phyloP scores from a whole-genome alignment of 1,140 invertebrate species.

The Littorina saxatilis region DNA sequence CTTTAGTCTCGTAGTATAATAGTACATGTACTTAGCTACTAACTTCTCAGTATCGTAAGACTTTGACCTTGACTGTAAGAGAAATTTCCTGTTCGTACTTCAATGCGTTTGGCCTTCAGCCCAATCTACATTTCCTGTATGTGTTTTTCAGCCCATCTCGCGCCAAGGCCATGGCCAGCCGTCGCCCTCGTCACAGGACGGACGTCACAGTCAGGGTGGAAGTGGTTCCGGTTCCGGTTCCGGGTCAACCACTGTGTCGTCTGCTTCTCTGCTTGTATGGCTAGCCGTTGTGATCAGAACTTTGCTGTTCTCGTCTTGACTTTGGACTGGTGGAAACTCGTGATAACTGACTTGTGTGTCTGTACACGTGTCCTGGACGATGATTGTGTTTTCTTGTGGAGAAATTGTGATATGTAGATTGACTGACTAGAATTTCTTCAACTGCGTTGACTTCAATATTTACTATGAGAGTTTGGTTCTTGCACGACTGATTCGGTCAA shows the following conservation, averaged over 20 bases:
- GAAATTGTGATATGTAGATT: neutral
- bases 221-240: neutral
- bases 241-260: neutral
- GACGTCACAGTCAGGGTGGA: neutral
- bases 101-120: too few species aligned
- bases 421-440: neutral
- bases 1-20: too few species aligned
- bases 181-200: slow-evolving; percentile 14
- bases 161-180: neutral
- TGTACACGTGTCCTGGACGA: neutral
- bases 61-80: too few species aligned
- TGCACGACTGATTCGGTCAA: too few species aligned
- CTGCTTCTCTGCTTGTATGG: neutral
- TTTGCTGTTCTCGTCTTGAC: neutral
- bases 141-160: slow-evolving; percentile 16
- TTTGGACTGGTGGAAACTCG: neutral
- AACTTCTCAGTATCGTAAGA: too few species aligned
- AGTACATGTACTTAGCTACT: too few species aligned
- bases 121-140: too few species aligned
- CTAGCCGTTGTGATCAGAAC: neutral
- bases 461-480: too few species aligned
- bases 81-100: too few species aligned
- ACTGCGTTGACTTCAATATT: too few species aligned
- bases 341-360: neutral
- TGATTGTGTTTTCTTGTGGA: neutral